Conservation (phyloP, 2,113 vertebrate genomes). For the Nesoenas mayeri region DNA sequence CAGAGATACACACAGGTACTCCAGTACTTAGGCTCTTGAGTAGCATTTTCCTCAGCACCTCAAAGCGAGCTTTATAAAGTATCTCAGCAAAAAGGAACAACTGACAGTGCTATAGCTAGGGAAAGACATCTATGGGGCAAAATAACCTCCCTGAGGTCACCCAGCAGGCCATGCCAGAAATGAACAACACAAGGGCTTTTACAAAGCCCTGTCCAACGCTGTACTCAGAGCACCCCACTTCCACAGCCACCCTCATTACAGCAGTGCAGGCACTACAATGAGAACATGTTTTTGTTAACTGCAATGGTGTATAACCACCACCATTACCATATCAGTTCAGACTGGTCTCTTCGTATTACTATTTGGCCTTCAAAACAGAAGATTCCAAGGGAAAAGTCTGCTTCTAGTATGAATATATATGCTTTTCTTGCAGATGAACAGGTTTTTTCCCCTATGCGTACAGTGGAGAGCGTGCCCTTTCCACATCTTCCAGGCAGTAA, state of each 20-base stretch:
- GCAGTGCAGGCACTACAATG: background rate
- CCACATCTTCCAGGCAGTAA: background rate
- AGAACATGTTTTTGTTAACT: background rate
- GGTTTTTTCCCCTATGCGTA: accelerated
- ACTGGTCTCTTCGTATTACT: background rate
- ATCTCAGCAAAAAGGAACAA: background rate
- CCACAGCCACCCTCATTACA: accelerated
- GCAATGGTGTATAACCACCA: background rate
- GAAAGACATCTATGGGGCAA: background rate
- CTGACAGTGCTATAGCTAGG: accelerated
- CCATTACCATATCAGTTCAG: background rate
- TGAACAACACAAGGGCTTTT: background rate
- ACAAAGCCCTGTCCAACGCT: background rate
- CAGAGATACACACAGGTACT: background rate
- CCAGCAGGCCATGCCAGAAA: background rate
- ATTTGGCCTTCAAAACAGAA: background rate
- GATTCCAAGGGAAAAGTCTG: background rate
- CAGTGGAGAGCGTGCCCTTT: background rate
- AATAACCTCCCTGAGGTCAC: background rate
- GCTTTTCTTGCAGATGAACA: background rate
- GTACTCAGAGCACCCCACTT: background rate
- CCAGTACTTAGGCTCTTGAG: background rate
- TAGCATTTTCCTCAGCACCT: background rate
- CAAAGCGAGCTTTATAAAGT: background rate
- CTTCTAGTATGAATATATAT: background rate